Conservation (phyloP, 2,113 vertebrate genomes). For the Danionella cerebrum region DNA sequence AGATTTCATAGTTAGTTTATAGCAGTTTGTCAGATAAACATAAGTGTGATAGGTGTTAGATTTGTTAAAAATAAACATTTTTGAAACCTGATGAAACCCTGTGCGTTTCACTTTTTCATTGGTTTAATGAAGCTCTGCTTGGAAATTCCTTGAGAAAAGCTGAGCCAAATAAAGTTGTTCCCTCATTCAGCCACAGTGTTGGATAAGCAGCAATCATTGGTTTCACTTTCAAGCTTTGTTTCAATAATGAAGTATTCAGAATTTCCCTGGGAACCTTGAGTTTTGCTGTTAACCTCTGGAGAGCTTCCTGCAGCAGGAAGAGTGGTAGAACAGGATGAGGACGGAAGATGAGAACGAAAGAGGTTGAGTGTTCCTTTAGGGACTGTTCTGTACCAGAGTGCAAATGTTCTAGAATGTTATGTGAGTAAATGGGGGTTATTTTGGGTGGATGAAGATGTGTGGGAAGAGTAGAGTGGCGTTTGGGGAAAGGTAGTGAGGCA, state of each 20-base stretch:
- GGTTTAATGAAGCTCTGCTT: neutral
- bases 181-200: neutral
- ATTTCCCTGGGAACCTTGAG: constrained; percentile 56
- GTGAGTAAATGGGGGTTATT: constrained; percentile 62
- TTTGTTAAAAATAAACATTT: neutral
- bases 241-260: constrained; percentile 62
- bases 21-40: too few relatives aligned
- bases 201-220: constrained; percentile 10
- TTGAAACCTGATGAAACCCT: neutral
- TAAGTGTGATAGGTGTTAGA: neutral
- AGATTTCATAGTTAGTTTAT: too few relatives aligned
- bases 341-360: constrained; percentile 1
- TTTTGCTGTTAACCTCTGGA: constrained; percentile 45
- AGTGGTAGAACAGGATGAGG: neutral
- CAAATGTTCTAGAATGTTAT: constrained; percentile 60
- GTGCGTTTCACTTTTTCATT: neutral
- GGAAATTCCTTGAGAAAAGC: neutral
- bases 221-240: neutral
- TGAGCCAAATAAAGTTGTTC: neutral
- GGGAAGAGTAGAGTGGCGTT: constrained; percentile 47
- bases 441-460: constrained; percentile 49
- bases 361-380: constrained; percentile 41
- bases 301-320: neutral
- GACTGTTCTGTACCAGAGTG: constrained; percentile 48
- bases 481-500: constrained; percentile 40